A percentile compares a stretch with the other conserved stretches of the same genome.
These are phyloP conservation scores for Eulemur mongoz DNA, from an alignment of 2,797 vertebrate genomes.

Conservation along the genomic window DNA sequence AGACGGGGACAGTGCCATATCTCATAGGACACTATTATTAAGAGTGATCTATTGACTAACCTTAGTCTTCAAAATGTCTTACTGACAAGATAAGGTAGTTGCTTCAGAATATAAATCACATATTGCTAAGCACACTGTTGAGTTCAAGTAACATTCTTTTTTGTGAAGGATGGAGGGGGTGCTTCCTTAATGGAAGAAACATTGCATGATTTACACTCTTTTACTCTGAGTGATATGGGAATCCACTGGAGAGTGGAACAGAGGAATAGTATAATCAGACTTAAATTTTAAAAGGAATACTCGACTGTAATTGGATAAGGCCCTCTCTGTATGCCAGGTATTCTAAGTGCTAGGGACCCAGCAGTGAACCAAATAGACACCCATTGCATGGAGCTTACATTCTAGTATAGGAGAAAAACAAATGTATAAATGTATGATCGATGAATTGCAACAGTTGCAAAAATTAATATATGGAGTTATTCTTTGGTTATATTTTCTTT, in stretches of 20 bases:
- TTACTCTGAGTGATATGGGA: neutral
- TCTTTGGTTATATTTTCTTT: neutral
- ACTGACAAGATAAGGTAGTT: neutral
- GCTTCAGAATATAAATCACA: neutral
- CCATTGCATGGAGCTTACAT: neutral
- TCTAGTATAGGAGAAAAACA: conserved; percentile 4
- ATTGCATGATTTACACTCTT: neutral
- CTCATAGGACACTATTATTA: neutral
- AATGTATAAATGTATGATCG: neutral
- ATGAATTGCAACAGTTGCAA: neutral
- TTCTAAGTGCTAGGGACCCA: neutral
- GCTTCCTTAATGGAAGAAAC: neutral
- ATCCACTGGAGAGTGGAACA: neutral
- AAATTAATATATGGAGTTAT: conserved; percentile 22
- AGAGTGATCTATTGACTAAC: neutral
- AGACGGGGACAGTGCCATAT: neutral
- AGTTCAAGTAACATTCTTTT: neutral
- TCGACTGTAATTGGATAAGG: neutral
- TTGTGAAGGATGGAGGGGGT: neutral
- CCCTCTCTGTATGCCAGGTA: neutral
- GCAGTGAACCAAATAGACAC: neutral
- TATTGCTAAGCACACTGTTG: neutral
- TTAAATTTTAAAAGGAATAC: conserved; percentile 40
- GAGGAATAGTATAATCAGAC: neutral
- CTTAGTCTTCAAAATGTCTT: conserved; percentile 35